Percentiles rank a stretch among this genome's conserved stretches.
Evolutionary conservation across 2,113 vertebrate genomes (phyloP).

Genomic region (Ornithorhynchus anatinus): DNA sequence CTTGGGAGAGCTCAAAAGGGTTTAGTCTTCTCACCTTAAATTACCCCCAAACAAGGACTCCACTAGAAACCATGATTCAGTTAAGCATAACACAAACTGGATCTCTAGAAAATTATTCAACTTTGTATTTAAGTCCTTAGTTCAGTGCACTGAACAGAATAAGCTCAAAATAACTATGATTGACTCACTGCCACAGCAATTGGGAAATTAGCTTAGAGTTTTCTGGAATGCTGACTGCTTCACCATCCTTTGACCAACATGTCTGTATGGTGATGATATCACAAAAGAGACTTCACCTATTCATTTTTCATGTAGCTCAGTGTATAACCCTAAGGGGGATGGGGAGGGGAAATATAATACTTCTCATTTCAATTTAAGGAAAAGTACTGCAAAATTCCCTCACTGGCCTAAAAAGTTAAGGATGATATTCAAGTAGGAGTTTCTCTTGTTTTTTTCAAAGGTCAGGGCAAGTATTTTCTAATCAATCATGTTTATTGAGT

Average conservation of each 20-base stretch:
- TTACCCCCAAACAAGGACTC: no score
- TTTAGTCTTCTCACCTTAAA: no score
- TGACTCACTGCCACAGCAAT: no score
- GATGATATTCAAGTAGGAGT: background rate
- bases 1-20: no score
- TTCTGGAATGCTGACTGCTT: background rate
- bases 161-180: no score
- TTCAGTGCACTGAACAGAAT: no score
- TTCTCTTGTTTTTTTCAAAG: background rate
- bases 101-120: no score
- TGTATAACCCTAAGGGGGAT: rapidly evolving
- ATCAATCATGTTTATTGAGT: no score
- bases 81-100: no score
- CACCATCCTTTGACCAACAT: background rate
- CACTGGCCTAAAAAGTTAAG: constrained; percentile 8
- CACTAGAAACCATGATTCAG: no score
- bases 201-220: no score
- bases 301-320: background rate
- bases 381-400: background rate
- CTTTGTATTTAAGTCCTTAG: no score
- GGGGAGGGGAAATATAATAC: background rate
- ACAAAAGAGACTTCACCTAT: background rate
- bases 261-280: background rate
- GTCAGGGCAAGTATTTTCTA: background rate
- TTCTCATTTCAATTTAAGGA: background rate